Conservation (phyloP, 2,888 invertebrate species). For the Frankliniella fusca region DNA sequence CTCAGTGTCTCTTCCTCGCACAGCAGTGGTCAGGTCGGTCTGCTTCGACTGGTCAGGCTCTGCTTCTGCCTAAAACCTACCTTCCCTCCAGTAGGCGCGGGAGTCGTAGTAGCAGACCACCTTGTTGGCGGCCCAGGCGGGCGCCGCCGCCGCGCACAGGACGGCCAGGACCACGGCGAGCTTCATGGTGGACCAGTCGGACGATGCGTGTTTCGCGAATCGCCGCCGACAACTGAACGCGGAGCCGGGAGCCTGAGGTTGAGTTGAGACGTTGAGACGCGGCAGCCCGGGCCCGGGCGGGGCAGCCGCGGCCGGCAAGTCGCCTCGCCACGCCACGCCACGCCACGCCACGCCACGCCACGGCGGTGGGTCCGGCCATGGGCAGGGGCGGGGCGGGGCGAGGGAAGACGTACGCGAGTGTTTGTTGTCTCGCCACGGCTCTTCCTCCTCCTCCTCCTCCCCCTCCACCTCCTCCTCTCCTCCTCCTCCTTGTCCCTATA, state of each 20-base stretch:
- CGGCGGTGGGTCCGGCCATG: neutral
- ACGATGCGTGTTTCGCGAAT: neutral
- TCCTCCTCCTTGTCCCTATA: no score
- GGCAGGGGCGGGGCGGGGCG: no score
- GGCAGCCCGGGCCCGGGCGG: no score
- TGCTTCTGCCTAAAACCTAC: neutral
- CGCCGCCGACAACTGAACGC: neutral
- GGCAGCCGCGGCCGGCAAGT: neutral
- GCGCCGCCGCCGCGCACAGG: slow-evolving; percentile 21
- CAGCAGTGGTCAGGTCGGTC: no score
- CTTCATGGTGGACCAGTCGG: neutral
- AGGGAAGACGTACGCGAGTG: no score
- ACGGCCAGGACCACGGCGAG: slow-evolving; percentile 9
- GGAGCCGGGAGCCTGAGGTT: neutral
- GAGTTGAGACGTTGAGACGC: neutral
- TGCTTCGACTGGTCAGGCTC: no score
- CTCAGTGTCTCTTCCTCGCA: no score
- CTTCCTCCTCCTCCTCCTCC: no score
- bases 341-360: neutral
- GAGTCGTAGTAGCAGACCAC: slow-evolving; percentile 24
- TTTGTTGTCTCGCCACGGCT: no score
- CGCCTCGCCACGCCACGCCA: neutral
- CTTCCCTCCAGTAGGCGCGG: slow-evolving; percentile 18
- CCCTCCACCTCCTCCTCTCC: no score
- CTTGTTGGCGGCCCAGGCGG: slow-evolving; percentile 21